A percentile compares a stretch with the other conserved stretches of the same genome.
Evolutionary conservation across 2,888 invertebrate species (phyloP).

Genomic region (Tinea semifulvella): DNA sequence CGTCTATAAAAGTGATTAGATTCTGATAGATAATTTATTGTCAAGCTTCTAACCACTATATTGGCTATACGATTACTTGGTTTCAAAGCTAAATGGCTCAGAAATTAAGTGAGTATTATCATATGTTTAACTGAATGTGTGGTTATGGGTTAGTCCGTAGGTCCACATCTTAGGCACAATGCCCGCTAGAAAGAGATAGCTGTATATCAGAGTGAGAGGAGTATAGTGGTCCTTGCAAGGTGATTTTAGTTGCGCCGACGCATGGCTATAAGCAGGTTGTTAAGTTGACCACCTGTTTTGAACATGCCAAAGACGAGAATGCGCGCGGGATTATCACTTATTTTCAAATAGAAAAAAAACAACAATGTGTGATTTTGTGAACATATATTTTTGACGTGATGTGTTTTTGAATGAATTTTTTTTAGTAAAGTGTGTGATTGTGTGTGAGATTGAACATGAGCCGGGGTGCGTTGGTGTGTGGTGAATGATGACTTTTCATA

Average conservation of each 20-base stretch:
- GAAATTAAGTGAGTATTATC: not conserved
- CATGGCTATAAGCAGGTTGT: conserved; percentile 42
- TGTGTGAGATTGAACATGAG: not conserved
- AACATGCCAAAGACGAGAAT: not conserved
- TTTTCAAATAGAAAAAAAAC: not conserved
- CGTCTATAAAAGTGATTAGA: conserved; percentile 62
- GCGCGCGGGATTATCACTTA: conserved; percentile 1
- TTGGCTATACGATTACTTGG: not conserved
- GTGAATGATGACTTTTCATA: conserved; percentile 3
- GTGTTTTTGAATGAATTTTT: not conserved
- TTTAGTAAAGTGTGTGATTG: not conserved
- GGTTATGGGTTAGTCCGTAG: conserved; percentile 28
- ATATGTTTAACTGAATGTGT: not conserved
- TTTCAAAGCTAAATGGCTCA: not conserved
- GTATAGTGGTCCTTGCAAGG: conserved; percentile 64
- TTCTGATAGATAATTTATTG: conserved; percentile 65
- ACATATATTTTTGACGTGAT: not conserved
- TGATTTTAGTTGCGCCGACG: conserved; percentile 65
- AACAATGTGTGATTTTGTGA: conserved; percentile 4
- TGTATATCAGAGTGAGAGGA: conserved; percentile 43
- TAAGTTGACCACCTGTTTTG: conserved; percentile 4
- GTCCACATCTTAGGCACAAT: conserved; percentile 43
- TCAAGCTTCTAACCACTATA: conserved; percentile 27
- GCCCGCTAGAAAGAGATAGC: conserved; percentile 51
- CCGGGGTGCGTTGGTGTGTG: not conserved